A percentile compares a stretch with the other conserved stretches of the same genome.
phyloP scores from a whole-genome alignment of 2,797 vertebrate genomes.

The Girardinus metallicus region DNA sequence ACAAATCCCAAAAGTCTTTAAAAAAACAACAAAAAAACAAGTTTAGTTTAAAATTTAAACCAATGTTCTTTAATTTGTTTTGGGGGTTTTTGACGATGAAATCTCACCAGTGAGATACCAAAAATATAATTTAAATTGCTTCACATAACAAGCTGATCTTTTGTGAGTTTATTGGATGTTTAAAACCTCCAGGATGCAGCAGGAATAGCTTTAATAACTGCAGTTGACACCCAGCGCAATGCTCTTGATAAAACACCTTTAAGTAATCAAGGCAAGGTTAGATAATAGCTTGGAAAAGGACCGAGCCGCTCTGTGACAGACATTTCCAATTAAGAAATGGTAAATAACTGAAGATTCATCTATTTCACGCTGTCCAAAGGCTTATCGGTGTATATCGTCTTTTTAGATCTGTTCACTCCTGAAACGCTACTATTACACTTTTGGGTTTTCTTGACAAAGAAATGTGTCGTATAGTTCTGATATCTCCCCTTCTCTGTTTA shows the following conservation, averaged over 20 bases:
- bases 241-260: constrained; percentile 70
- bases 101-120: constrained; percentile 21
- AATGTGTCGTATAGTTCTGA: constrained; percentile 58
- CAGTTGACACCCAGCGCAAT: constrained; percentile 61
- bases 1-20: constrained; percentile 1
- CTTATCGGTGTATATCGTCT: constrained; percentile 68
- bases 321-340: constrained; percentile 83
- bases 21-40: constrained; percentile 3
- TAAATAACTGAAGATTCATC: constrained; percentile 80
- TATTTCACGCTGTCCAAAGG: constrained; percentile 65
- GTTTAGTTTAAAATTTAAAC: constrained; percentile 39
- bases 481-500: constrained; percentile 48
- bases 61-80: constrained; percentile 17
- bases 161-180: constrained; percentile 34
- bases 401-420: constrained; percentile 70
- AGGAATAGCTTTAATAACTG: constrained; percentile 62
- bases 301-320: constrained; percentile 76
- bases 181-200: constrained; percentile 53
- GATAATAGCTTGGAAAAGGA: constrained; percentile 69
- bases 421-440: constrained; percentile 71
- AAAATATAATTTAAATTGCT: constrained; percentile 34
- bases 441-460: constrained; percentile 60
- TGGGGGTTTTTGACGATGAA: constrained; percentile 26
- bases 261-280: constrained; percentile 67
- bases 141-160: constrained; percentile 60